Evolutionary conservation across 2,113 vertebrate genomes (phyloP), one percentile per base, ranked within the genome.

Genomic region (Gracilinanus agilis): DNA sequence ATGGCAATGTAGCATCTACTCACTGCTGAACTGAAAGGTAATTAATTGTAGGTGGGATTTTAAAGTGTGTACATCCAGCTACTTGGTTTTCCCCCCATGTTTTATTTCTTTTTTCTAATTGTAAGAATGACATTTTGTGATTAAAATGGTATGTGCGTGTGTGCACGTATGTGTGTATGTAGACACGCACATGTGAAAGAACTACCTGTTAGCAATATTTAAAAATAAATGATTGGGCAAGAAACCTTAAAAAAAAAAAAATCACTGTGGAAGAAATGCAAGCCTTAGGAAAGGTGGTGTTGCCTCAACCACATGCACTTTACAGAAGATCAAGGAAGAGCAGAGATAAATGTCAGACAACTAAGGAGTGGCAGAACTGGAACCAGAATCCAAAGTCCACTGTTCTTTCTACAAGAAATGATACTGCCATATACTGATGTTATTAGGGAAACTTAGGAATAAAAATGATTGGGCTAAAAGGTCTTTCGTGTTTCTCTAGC

Each of bases 1-100:
- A 95, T 93, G 96, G 97, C 97, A 97, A 98, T 95, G 97, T 97
- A 96, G 92, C 98, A 94, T 98, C 96, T 95, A 95, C 94, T 97
- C 97, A 97, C 97, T 29, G n/a, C 97, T 94, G 95, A 94, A 95
- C 55, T 94, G 96, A 95, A 97, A 98, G 97, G 96, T 94, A 97
- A 95, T 56, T 56, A 25, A 56, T 56, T 75, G 94, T 97, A 92
- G 97, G 96, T 97, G 94, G 96, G 44, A 94, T 97, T 95, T 97
- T 90, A 83, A 56, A 89, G 94, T 93, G 44, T 89, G 93, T 95
- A 61, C 91, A 75, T 95, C 91, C 93, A 75, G 93, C 89, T 92
- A 1, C 94, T 92, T 55, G 23, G 24, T 25, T 24, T 58, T 24
- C 90, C 92, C 89, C 55, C 55, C 24, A 25, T 25, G 24, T 25